Evolutionary conservation across 2,888 invertebrate genomes (phyloP), one percentile per base, ranked within the genome.

Genomic region (Aphodius sticticus): DNA sequence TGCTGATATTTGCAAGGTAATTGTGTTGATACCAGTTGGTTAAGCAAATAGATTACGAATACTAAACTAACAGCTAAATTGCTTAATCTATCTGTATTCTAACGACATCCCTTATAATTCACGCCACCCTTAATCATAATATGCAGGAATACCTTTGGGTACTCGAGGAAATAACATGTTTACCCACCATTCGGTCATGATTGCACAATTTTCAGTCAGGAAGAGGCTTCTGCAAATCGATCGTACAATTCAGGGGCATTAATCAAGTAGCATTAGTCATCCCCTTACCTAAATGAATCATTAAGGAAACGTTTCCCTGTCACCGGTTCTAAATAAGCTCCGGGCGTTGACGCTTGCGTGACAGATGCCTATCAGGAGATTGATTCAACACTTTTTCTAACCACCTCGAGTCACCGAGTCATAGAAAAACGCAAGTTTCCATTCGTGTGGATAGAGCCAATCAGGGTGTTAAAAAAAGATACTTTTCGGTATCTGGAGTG

Each of bases 201-300:
- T 53, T 53, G 53, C 53, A 53, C 53, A 53, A 53, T 53, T 53
- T 26, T 12, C 2, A 12, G 53, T 9, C 53, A 53, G 53, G 53
- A 53, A 53, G 53, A 53, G 12, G 53, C 9, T 53, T 53, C 53
- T 53, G 53, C 53, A 53, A 53, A 53, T 53, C 53, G 53, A 53
- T 53, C 53, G 53, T 53, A 53, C 53, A 53, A 53, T 53, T 53
- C 53, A 78, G 78, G 69, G 72, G 75, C 70, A 75, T 75, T 79
- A 80, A 82, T 77, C 80, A 80, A 69, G 9, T 53, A 69, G 80
- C 81, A 78, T 83, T 83, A 83, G 83, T 83, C 83, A 83, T 76
- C 81, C 82, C 81, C 76, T 53, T 79, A 70, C 53, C 77, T 78
- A 82, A 83, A 80, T 83, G 83, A 83, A 79, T 83, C 83, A 83